phyloP scores from a whole-genome alignment of 2,797 vertebrate species.

The Steatocranus sp. region DNA sequence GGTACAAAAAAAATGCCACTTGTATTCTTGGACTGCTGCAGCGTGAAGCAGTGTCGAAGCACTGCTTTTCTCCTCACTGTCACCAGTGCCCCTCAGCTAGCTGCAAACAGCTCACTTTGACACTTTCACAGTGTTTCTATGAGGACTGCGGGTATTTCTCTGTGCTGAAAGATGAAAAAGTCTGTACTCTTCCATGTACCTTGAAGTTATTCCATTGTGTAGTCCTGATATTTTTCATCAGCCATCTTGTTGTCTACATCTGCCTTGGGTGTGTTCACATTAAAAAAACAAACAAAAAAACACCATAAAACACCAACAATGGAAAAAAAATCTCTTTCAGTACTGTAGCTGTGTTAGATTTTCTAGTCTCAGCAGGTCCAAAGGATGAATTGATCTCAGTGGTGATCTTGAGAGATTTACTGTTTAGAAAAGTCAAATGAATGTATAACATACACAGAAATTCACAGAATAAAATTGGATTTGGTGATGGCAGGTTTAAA shows the following conservation, averaged over 20 bases:
- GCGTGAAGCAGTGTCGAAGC: constrained; percentile 3
- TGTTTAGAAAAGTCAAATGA: background rate
- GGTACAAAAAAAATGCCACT: constrained; percentile 9
- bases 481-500: constrained; percentile 1
- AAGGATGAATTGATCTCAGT: background rate
- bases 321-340: background rate
- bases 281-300: background rate
- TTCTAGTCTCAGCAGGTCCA: background rate
- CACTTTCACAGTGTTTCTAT: constrained; percentile 34
- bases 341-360: background rate
- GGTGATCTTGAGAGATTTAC: background rate
- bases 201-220: constrained; percentile 4
- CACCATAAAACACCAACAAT: background rate
- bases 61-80: constrained; percentile 27
- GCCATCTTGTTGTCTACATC: background rate
- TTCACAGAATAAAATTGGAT: background rate
- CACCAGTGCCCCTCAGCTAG: constrained; percentile 30
- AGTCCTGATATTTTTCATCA: background rate
- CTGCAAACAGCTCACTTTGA: constrained; percentile 57
- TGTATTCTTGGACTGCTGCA: background rate
- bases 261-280: background rate
- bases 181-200: background rate
- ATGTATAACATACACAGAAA: background rate
- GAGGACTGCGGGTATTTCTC: constrained; percentile 37
- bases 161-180: background rate